Evolutionary conservation across 37 sponge, comb jelly and placozoan species (phyloP).

Genomic region (Diacarnus erythraeanus): DNA sequence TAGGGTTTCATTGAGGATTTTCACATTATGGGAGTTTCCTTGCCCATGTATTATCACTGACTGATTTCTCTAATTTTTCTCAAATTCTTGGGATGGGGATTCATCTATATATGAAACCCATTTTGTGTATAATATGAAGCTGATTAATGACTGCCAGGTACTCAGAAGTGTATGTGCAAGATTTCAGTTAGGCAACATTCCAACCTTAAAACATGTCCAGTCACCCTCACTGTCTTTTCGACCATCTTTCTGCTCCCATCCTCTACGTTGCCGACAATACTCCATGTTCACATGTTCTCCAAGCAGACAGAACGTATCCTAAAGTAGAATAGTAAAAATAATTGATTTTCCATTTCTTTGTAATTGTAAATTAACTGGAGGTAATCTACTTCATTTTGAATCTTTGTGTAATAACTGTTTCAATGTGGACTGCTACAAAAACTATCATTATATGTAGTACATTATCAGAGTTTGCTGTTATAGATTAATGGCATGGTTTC

Average conservation of each 20-base stretch:
- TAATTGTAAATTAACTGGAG: not conserved
- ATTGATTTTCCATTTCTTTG: not conserved
- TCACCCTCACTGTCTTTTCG: constrained; percentile 13
- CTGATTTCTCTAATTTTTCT: too few species aligned
- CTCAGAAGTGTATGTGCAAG: not conserved
- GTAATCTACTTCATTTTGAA: too few species aligned
- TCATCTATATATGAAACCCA: too few species aligned
- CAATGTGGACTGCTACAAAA: too few species aligned
- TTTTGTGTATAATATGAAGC: constrained; percentile 1
- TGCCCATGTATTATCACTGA: too few species aligned
- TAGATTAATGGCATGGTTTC: too few species aligned
- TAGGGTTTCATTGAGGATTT: too few species aligned
- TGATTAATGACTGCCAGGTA: not conserved
- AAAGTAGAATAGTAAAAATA: not conserved
- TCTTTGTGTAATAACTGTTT: too few species aligned
- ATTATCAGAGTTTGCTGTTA: too few species aligned
- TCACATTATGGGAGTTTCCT: too few species aligned
- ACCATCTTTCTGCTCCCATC: not conserved
- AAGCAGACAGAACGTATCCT: constrained; percentile 28
- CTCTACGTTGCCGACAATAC: constrained; percentile 50
- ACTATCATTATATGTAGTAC: too few species aligned
- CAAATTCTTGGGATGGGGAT: too few species aligned
- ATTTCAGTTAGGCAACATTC: not conserved
- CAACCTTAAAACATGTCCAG: constrained; percentile 78
- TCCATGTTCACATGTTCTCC: constrained; percentile 45